Base-by-base conservation (phyloP, 2,797 vertebrate genomes). In the Urophycis tenuis region DNA sequence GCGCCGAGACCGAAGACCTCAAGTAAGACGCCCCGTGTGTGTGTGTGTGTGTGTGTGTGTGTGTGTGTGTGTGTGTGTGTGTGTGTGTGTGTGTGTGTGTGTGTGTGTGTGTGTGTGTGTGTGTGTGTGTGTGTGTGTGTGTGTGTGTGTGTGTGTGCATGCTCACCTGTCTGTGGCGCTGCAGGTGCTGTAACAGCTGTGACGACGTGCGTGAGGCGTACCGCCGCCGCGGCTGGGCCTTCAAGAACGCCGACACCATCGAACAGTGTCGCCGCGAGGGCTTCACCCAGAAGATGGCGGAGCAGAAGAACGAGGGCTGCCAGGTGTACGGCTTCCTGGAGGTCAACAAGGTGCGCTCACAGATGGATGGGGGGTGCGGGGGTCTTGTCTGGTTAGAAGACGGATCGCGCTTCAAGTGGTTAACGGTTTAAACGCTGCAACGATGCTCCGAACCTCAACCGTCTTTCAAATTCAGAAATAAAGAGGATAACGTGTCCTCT, bases 271-370 rank as follows among this genome's bases (percentile, higher is more conserved):
- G 95, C 85, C 93, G 97, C 77, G 97, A 99, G 83, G 97, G 97
- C 11, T 99, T 99, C 89, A 96, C 95, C 41, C 96, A 99, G 91
- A 98, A 95, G 93, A 97, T 99, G 96, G 96, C 98, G 89, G 97
- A 99, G 83, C 97, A 99, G 92, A 99, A 97, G 93, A 98, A 99
- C 0, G 97, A 99, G 85, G 97, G 97, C 75, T 99, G 97, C 85
- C 94, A 96, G 87, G 95, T 99, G 0, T 98, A 97, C 1, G 97
- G 97, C 53, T 96, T 98, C 91, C 91, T 99, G 75, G 97, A 98
- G 84, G 97, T 99, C 86, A 99, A 98, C 91, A 99, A 99, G 96
- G 97, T 98, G 83, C n/a, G 0, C 53, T 9, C 53, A 60, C 22
- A 60, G 17, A 41, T 41, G 39, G 39, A 41, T 12, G 14, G 14